Conservation (phyloP, 2,113 vertebrate species). For the Protomyctophum bolini region DNA sequence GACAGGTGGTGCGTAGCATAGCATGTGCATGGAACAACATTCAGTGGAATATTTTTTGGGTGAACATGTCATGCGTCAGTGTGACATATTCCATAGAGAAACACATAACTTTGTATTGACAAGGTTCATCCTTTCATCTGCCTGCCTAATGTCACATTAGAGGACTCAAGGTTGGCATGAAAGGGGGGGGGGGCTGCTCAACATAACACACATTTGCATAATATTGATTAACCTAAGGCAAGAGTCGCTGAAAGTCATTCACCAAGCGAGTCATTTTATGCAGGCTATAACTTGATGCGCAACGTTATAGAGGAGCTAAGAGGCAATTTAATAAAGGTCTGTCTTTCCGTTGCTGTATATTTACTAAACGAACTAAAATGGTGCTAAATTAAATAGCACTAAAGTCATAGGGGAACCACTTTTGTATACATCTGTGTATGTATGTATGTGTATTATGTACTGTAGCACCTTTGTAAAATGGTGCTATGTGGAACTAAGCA, state of each 20-base stretch:
- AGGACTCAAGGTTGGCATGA: neutral
- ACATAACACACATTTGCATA: slow-evolving; percentile 11
- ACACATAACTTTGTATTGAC: slow-evolving; percentile 21
- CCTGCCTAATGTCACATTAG: slow-evolving; percentile 12
- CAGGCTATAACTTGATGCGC: neutral
- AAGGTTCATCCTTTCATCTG: slow-evolving; percentile 3
- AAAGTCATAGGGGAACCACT: too few relatives aligned
- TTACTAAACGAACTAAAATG: too few relatives aligned
- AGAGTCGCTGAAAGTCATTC: neutral
- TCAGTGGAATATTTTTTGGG: slow-evolving; percentile 17
- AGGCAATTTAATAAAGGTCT: neutral
- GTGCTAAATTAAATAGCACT: too few relatives aligned
- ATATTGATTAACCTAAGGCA: neutral
- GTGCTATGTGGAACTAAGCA: too few relatives aligned
- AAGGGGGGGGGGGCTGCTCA: slow-evolving; percentile 3
- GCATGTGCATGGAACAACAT: slow-evolving; percentile 21
- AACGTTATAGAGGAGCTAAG: neutral
- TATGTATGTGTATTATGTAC: neutral
- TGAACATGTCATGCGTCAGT: slow-evolving; percentile 36
- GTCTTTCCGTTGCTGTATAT: too few relatives aligned
- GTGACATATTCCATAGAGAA: slow-evolving; percentile 1
- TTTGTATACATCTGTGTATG: neutral
- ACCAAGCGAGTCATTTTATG: neutral
- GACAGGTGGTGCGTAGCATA: slow-evolving; percentile 23
- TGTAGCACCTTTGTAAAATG: neutral